Base-by-base conservation (phyloP, 2,888 invertebrate species). In the Caenorhabditis virilis region DNA sequence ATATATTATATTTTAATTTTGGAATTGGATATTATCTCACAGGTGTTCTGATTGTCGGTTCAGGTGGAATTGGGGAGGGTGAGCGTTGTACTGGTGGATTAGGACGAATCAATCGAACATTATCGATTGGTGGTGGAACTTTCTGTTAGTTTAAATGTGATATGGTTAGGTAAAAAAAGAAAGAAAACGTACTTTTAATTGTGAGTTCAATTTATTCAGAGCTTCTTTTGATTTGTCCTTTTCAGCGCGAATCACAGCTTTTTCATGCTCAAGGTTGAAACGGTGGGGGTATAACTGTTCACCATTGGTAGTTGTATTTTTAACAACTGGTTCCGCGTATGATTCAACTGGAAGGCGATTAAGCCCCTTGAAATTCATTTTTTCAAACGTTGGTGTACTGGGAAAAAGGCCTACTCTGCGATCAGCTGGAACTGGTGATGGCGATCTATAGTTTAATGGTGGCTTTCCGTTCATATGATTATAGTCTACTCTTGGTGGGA, bases 101-200 rank as follows among this genome's bases (percentile, higher is more conserved):
- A 16, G 63, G 61, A 41, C 64, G 69, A 48, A 64, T 49, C 1
- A 67, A 20, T 41, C 56, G 57, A 11, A 69, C 62, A 48, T 63
- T 57, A 36, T 72, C 72, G 11, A 72, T 61, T 42, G 72, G 69
- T 39, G 72, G 72, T 48, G 72, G 72, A 36, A 72, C 48, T 47
- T 52, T 51, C 72, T 72, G 68, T 56, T 53, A 56, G 58, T 54
- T 33, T 36, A 6, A 48, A 39, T 16, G 20, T 39, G 4, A 42
- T 9, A 52, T 23, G n/a, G 3, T 7, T 13, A 43, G 16, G 20
- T 26, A 3, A 5, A 16, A 18, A 30, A 30, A 6, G 30, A 30
- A 30, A 9, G 16, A 2, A 15, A 11, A 49, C 26, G 25, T 36
- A 75, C 75, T 51, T 59, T 75, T 25, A 66, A 39, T 22, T 51